A percentile compares a stretch with the other conserved stretches of the same genome.
phyloP scores from a whole-genome alignment of 1,140 invertebrate genomes.

The Aphis gossypii region DNA sequence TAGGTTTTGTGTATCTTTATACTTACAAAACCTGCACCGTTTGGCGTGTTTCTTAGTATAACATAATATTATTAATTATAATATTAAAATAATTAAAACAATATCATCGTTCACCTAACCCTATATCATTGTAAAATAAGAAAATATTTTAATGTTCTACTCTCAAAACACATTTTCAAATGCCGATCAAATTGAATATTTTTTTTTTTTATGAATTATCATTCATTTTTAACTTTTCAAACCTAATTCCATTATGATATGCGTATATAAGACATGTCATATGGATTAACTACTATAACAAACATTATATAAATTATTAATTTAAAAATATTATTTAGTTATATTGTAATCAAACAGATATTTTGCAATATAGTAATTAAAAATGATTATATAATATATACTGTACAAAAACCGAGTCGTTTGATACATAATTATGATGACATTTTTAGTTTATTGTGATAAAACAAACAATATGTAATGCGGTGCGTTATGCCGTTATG shows the following conservation, averaged over 20 bases:
- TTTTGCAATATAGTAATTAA: neutral
- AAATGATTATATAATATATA: neutral
- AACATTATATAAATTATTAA: neutral
- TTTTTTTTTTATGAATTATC: too few species aligned
- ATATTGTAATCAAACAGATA: neutral
- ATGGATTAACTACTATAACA: neutral
- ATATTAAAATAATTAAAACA: too few species aligned
- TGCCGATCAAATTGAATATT: too few species aligned
- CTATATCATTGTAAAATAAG: too few species aligned
- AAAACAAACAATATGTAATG: neutral
- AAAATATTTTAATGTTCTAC: too few species aligned
- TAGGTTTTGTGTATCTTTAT: neutral
- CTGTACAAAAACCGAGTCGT: neutral
- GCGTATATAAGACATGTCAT: neutral
- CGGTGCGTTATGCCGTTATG: neutral
- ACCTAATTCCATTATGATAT: neutral
- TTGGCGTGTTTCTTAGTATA: too few species aligned
- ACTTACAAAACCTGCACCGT: neutral
- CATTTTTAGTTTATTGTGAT: neutral
- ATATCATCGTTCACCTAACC: too few species aligned
- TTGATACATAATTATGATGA: neutral
- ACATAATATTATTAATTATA: too few species aligned
- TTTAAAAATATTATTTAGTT: neutral
- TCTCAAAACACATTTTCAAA: too few species aligned
- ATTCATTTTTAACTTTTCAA: neutral